phyloP scores from a whole-genome alignment of 2,113 vertebrate genomes.

The Spea bombifrons region DNA sequence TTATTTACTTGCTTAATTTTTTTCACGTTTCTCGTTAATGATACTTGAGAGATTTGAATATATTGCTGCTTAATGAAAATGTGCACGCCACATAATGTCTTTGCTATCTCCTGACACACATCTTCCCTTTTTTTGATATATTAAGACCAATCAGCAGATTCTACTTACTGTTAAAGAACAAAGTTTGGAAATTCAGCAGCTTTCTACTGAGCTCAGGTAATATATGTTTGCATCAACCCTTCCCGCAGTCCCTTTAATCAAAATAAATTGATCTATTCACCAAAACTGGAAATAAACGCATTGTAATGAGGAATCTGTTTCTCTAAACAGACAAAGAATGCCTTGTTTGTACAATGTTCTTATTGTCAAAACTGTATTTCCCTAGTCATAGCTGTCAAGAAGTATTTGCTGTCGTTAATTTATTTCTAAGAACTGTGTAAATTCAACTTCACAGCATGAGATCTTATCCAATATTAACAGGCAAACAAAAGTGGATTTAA shows the following conservation, averaged over 20 bases:
- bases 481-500: constrained; percentile 76
- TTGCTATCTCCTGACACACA: neutral
- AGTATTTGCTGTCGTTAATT: neutral
- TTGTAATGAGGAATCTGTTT: too few species aligned
- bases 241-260: too few species aligned
- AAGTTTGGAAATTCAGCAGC: constrained; percentile 74
- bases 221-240: neutral
- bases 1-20: too few species aligned
- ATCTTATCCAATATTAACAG: constrained; percentile 57
- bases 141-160: constrained; percentile 83
- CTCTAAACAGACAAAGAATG: neutral
- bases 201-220: constrained; percentile 82
- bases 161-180: constrained; percentile 80
- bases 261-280: too few species aligned
- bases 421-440: neutral
- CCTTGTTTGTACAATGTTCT: neutral
- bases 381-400: neutral
- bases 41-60: neutral
- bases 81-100: neutral
- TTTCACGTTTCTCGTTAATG: neutral
- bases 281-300: too few species aligned
- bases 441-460: constrained; percentile 3
- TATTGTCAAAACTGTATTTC: neutral
- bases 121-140: constrained; percentile 29
- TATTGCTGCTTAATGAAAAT: neutral